Percentiles rank a stretch among this genome's conserved stretches.
Conservation (phyloP, 1,140 invertebrate genomes). For the Diabrotica undecimpunctata region DNA sequence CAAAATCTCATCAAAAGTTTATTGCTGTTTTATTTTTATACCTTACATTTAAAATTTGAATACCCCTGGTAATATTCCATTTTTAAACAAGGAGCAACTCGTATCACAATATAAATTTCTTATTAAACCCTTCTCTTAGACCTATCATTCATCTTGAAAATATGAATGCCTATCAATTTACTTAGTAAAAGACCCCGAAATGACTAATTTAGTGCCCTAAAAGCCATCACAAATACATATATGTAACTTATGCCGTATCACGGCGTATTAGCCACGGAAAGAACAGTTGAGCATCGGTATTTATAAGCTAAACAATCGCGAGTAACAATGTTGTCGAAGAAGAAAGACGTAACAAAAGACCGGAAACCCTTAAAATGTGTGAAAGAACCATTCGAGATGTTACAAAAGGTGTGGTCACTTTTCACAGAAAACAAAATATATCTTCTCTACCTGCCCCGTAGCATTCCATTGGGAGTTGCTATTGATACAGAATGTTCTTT, state of each 20-base stretch:
- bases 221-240: background rate
- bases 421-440: constrained; percentile 45
- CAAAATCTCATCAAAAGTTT: no score
- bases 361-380: constrained; percentile 46
- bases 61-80: no score
- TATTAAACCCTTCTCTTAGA: background rate
- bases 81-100: no score
- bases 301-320: constrained; percentile 42
- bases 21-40: no score
- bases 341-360: constrained; percentile 42
- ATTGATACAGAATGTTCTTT: constrained; percentile 46
- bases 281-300: constrained; percentile 34
- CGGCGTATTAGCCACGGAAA: constrained; percentile 31
- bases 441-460: constrained; percentile 40
- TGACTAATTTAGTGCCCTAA: constrained; percentile 1
- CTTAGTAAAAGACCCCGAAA: background rate
- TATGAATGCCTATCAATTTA: constrained; percentile 3
- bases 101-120: background rate
- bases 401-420: constrained; percentile 46
- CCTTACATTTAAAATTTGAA: no score
- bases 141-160: constrained; percentile 2
- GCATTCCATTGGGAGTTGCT: constrained; percentile 42
- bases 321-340: constrained; percentile 43
- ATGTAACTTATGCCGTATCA: constrained; percentile 32
- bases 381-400: constrained; percentile 41